Conservation (phyloP, 30 jellyfish, hydroid and myxozoan species). For the Mastigias papua region DNA sequence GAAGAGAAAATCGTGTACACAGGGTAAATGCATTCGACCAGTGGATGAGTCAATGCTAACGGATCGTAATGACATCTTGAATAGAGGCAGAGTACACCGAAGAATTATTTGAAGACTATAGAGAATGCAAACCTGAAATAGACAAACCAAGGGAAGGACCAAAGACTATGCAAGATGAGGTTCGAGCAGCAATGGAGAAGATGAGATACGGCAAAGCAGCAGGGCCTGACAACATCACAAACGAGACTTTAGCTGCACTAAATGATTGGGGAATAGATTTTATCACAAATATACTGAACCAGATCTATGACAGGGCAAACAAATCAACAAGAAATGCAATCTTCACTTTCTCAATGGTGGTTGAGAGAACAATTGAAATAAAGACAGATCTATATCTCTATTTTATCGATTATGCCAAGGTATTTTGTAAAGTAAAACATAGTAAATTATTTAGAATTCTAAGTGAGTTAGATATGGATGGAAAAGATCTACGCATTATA, state of each 20-base stretch:
- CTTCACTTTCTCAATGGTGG: neutral
- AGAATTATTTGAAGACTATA: neutral
- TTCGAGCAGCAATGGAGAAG: too few relatives aligned
- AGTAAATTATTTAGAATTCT: neutral
- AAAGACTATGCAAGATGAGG: too few relatives aligned
- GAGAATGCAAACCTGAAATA: too few relatives aligned
- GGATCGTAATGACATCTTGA: constrained; percentile 29
- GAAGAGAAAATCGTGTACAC: constrained; percentile 15
- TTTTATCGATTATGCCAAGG: constrained; percentile 46
- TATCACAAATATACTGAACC: too few relatives aligned
- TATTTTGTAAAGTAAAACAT: constrained; percentile 15
- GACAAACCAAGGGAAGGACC: too few relatives aligned
- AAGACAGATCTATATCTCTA: constrained; percentile 21
- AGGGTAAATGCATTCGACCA: constrained; percentile 20
- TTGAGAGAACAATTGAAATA: constrained; percentile 9
- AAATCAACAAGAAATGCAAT: constrained; percentile 6
- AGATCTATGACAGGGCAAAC: too few relatives aligned
- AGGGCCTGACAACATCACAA: too few relatives aligned
- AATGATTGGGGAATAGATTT: too few relatives aligned
- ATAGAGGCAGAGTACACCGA: constrained; percentile 11
- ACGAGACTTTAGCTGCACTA: too few relatives aligned
- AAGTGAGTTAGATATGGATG: neutral
- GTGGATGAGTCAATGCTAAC: constrained; percentile 27
- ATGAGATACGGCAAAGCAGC: too few relatives aligned
- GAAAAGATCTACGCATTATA: constrained; percentile 22